Base-by-base conservation (phyloP, 2,888 invertebrate genomes). In the Yponomeuta malinellus region DNA sequence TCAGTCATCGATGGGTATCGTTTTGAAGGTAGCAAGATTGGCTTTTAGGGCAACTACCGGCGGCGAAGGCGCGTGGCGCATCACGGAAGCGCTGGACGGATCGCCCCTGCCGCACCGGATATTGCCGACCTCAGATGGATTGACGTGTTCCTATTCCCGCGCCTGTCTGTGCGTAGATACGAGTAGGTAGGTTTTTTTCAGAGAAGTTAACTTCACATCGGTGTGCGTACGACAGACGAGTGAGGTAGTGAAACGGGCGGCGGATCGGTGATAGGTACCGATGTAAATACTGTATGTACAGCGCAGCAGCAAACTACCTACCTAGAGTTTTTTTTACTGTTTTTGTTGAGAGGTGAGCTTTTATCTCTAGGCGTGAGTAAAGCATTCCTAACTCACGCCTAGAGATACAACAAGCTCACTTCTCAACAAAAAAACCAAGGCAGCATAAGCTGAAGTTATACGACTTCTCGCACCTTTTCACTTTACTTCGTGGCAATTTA, bases 51-150 rank as follows among this genome's bases (percentile, higher is more conserved):
- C 2, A 52, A 52, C 12, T 10, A 52, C 52, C 52, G 10, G 52
- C 52, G 10, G 52, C 52, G 52, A 52, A 52, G 52, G 52, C 52
- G 52, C 52, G 52, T 52, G 52, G 52, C 52, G 52, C 52, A 10
- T 52, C 52, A 12, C 52, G 52, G 52, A 52, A 52, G 52, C 52
- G 10, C 52, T 74, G 74, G 76, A 81, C 83, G 83, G 80, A 83
- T 79, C 80, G 77, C 79, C 81, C 82, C 33, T 33, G 80, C 81
- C 77, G 74, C 74, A 72, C 84, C 86, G 87, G 87, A 87, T 87
- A 88, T 87, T 87, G 83, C 81, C 76, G 72, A 76, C 76, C 77
- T 78, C 78, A 74, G 74, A 71, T 63, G 70, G 74, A 75, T 74
- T 75, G 76, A 77, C 76, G 74, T 74, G 73, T 70, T 74, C 74